These are phyloP conservation scores for Rhinolophus sinicus DNA, from an alignment of 2,113 vertebrate species.

Conservation along the genomic window DNA sequence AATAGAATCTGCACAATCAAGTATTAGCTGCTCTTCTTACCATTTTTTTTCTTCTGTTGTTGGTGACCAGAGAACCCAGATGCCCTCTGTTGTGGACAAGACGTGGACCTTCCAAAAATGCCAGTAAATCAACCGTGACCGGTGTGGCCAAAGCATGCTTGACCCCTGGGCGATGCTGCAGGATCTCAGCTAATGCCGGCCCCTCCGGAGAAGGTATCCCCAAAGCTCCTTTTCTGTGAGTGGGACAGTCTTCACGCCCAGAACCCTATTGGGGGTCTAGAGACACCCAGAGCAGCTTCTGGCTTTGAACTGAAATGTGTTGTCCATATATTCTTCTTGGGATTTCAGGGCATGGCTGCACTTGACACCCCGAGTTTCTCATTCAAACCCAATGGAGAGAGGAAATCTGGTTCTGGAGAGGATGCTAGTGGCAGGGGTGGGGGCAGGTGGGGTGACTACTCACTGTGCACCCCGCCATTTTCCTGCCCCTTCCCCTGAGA, in stretches of 20 bases:
- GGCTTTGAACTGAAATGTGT: neutral
- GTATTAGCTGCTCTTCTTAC: neutral
- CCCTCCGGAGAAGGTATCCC: neutral
- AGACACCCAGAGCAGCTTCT: neutral
- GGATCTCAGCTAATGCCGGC: rapidly evolving
- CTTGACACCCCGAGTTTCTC: neutral
- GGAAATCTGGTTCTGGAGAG: neutral
- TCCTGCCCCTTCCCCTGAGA: rapidly evolving
- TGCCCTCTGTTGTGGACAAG: neutral
- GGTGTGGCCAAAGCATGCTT: neutral
- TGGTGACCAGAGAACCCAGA: neutral
- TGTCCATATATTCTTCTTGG: neutral
- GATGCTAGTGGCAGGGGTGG: neutral
- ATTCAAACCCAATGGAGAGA: neutral
- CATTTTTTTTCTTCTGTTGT: neutral
- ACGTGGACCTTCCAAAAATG: neutral
- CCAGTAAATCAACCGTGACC: neutral
- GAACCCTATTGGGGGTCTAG: rapidly evolving
- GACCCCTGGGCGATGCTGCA: rapidly evolving
- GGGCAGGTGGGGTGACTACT: no score
- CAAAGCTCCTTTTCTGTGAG: neutral
- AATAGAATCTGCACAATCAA: no score
- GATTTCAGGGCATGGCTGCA: rapidly evolving
- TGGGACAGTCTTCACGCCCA: neutral
- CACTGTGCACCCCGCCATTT: neutral